Percentiles rank a stretch among this genome's conserved stretches.
Conservation (phyloP, 2,888 invertebrate species). For the Sesia bembeciformis region DNA sequence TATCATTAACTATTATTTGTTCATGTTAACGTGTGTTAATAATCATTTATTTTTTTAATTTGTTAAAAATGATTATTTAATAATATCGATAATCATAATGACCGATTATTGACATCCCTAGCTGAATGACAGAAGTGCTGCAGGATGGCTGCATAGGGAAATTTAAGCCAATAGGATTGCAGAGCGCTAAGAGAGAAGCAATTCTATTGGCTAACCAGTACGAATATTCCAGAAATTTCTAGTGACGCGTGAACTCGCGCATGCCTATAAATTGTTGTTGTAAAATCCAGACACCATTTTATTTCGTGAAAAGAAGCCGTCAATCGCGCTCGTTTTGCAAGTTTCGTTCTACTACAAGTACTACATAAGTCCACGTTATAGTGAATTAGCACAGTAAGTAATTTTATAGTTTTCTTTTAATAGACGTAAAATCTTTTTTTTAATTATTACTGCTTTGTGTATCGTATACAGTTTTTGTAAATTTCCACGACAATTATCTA, state of each 20-base stretch:
- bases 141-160: neutral
- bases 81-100: too few relatives aligned
- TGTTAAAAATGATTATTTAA: too few relatives aligned
- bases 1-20: too few relatives aligned
- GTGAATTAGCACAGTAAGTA: constrained; percentile 44
- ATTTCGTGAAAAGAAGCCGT: constrained; percentile 62
- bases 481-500: too few relatives aligned
- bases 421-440: neutral
- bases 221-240: constrained; percentile 64
- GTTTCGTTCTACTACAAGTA: constrained; percentile 38
- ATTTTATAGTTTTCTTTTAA: neutral
- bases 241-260: constrained; percentile 54
- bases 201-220: constrained; percentile 35
- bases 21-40: too few relatives aligned
- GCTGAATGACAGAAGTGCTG: neutral
- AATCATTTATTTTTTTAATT: too few relatives aligned
- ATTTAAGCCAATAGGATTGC: constrained; percentile 33
- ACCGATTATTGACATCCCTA: neutral
- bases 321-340: constrained; percentile 68
- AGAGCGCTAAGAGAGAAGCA: constrained; percentile 16
- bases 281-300: constrained; percentile 38
- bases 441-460: too few relatives aligned
- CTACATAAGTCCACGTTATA: constrained; percentile 29
- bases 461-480: too few relatives aligned
- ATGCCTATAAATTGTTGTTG: constrained; percentile 32